Base-by-base conservation (phyloP, 2,797 vertebrate species). In the Phrynocephalus vlangalii region DNA sequence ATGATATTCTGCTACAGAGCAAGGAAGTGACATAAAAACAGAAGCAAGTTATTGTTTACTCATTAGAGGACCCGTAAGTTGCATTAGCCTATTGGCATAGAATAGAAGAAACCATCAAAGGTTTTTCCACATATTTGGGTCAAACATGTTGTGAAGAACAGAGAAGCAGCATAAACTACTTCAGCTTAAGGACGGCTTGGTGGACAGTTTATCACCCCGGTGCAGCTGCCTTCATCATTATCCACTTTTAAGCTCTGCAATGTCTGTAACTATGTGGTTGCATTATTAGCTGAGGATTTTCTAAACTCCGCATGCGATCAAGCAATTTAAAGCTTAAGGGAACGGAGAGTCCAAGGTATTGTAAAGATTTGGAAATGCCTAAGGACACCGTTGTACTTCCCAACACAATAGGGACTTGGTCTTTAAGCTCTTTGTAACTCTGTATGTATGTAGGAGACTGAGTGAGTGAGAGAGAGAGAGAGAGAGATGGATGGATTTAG, bases 261-360 rank as follows among this genome's bases (percentile, higher is more conserved):
- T 81, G 18, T 22, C 33, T 38, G 13, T 60, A 80, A 33, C 71
- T n/a, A 87, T 30, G 6, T 73, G 18, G 28, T 5, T 52, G n/a
- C 38, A 16, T 50, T 79, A 72, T 13, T 63, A 72, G 33, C 28
- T 28, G 44, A 22, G 50, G 84, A 79, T 86, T 86, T 73, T 66
- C 80, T 82, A 85, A 89, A 60, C 72, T 44, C 67, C 15, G 11
- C 38, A 44, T 75, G 38, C 50, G 52, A 73, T 50, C 38, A 52
- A 66, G 87, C 82, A 84, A 87, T 87, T 87, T 87, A 73, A 81
- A 88, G 60, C 83, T 88, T 75, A 85, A 66, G 30, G 38, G n/a
- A 79, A 38, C 24, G 9, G 44, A 67, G 77, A 20, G 52, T 30
- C 44, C 16, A 56, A 70, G 3, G 68, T 44, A 48, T 50, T 81